Conservation (phyloP, 2,113 vertebrate species). For the Sus scrofa region T2T-Sscrofa CM000822.6:23884001-23884500, state of each 20-base stretch:
- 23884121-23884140: slow-evolving; percentile 48
- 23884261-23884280: background rate
- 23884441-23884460: too few relatives aligned
- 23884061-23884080: background rate
- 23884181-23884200: background rate
- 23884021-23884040: background rate
- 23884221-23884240: background rate
- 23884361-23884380: too few relatives aligned
- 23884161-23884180: background rate
- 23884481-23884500: too few relatives aligned
- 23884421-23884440: too few relatives aligned
- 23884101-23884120: background rate
- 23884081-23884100: background rate
- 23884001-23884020: background rate
- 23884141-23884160: background rate
- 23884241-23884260: background rate
- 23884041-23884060: background rate
- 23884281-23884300: background rate
- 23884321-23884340: too few relatives aligned
- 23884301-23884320: too few relatives aligned
- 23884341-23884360: too few relatives aligned
- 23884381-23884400: too few relatives aligned
- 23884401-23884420: too few relatives aligned
- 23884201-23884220: background rate
- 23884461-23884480: too few relatives aligned